phyloP scores from a whole-genome alignment of 2,113 vertebrate species.

The Oryzias javanicus region DNA sequence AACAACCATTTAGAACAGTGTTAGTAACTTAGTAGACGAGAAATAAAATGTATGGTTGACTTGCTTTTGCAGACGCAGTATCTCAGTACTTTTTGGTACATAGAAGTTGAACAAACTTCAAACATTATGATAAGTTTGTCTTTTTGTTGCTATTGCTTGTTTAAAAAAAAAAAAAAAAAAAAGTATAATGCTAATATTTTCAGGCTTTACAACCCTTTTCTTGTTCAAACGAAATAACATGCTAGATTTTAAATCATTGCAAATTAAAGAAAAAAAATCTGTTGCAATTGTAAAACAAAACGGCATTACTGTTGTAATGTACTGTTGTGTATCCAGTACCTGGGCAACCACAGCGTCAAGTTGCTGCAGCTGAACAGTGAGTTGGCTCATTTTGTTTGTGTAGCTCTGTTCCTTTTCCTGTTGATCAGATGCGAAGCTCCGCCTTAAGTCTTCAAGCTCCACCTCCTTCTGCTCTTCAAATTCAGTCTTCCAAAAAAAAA shows the following conservation, averaged over 20 bases:
- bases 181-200: not conserved
- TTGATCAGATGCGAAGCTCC: slow-evolving; percentile 55
- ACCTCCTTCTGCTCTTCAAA: slow-evolving; percentile 64
- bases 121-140: too few relatives aligned
- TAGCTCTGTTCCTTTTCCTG: slow-evolving; percentile 70
- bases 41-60: too few relatives aligned
- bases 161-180: too few relatives aligned
- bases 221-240: not conserved
- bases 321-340: slow-evolving; percentile 51
- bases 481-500: slow-evolving; percentile 62
- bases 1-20: too few relatives aligned
- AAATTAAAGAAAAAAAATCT: not conserved
- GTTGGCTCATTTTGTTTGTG: slow-evolving; percentile 74
- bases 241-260: not conserved
- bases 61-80: too few relatives aligned
- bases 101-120: too few relatives aligned
- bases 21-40: not conserved
- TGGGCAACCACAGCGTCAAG: slow-evolving; percentile 74
- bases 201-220: too few relatives aligned
- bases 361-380: slow-evolving; percentile 72
- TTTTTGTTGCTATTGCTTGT: too few relatives aligned
- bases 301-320: not conserved
- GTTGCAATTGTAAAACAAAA: not conserved
- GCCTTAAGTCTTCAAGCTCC: slow-evolving; percentile 65
- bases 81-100: too few relatives aligned